phyloP scores from a whole-genome alignment of 2,888 invertebrate genomes.

The Isotomurus palustris region DNA sequence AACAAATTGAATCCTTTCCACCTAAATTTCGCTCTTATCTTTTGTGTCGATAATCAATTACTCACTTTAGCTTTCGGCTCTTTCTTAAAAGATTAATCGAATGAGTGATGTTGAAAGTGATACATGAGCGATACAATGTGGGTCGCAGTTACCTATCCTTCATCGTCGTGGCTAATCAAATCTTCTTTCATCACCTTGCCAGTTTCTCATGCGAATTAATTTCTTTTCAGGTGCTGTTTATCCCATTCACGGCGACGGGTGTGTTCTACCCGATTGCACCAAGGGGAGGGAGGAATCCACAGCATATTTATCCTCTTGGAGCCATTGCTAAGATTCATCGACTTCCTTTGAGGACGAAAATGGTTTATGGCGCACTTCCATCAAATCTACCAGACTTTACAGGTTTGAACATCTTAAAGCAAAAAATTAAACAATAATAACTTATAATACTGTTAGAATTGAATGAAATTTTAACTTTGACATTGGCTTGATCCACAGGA shows the following conservation, averaged over 20 bases:
- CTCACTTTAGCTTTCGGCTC: too few species aligned
- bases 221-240: constrained; percentile 62
- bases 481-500: constrained; percentile 49
- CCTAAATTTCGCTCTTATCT: too few species aligned
- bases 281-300: constrained; percentile 51
- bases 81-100: too few species aligned
- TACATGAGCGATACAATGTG: too few species aligned
- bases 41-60: too few species aligned
- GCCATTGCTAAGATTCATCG: constrained; percentile 59
- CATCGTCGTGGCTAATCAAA: too few species aligned
- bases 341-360: constrained; percentile 59
- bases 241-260: constrained; percentile 69
- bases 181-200: not conserved
- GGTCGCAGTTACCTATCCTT: too few species aligned
- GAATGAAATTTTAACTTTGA: not conserved
- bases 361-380: constrained; percentile 52
- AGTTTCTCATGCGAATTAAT: too few species aligned
- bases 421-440: not conserved
- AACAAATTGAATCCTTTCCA: too few species aligned
- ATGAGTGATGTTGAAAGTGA: too few species aligned
- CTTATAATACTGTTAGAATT: not conserved
- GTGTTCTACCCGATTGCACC: constrained; percentile 63
- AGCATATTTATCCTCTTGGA: constrained; percentile 53
- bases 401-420: constrained; percentile 51
- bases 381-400: constrained; percentile 56